Evolutionary conservation across 2,797 vertebrate species (phyloP), one percentile per base, ranked within the genome.

Genomic region (Coilia nasus): DNA sequence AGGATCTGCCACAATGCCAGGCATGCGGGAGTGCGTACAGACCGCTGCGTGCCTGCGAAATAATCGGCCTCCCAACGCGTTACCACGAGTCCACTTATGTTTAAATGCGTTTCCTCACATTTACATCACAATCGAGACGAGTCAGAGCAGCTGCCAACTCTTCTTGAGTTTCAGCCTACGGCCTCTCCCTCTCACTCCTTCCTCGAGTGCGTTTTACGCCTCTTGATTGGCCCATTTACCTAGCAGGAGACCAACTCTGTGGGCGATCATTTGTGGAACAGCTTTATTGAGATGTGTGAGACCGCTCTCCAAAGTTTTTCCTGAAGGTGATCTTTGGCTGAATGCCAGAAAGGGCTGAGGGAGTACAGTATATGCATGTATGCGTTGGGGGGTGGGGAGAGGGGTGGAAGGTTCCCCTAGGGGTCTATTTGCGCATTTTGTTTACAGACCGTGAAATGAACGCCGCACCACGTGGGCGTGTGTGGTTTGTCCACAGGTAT

Each of bases 101-200:
- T 23, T 64, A 85, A 60, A 81, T 82, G 83, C 47, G 75, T 87
- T 90, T 87, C 17, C 81, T 83, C 57, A n/a, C 67, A 56, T 88
- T 86, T 87, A 83, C 88, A 85, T 85, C 64, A 47, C 64, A 80
- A 81, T 81, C 57, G n/a, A 80, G 84, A 87, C 80, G 28, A 84
- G 81, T 78, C 35, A 56, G 28, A 84, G 67, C 89, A 90, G 87
- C 85, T 89, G 89, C 35, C 14, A 81, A 75, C 87, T 78, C 67
- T 82, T 83, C 57, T 83, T 28, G 28, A 41, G 57, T 86, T 86
- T 78, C 83, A 80, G 59, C 47, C 71, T 81, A 1, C 56, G 31
- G 21, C 21, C 62, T 64, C 62, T 64, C 25, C 23, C 28, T 35
- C 64, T 71, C 1, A 6, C 71, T 78, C 35, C 0, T 44, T 78